Evolutionary conservation across 2,113 vertebrate genomes (phyloP).

Genomic region (Seriola rivoliana): DNA sequence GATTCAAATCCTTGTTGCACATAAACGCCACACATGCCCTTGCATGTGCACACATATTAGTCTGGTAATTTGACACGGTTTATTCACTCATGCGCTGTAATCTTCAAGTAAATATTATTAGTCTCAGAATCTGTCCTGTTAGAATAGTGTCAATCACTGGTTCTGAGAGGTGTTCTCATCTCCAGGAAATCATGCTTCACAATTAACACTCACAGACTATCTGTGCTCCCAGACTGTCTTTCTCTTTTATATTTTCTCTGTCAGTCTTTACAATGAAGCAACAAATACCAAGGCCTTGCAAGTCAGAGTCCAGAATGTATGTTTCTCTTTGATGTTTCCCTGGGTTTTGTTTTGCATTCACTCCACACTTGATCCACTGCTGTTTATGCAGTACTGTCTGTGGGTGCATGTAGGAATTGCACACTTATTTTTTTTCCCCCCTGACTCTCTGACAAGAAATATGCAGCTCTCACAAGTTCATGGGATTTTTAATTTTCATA

Average conservation of each 20-base stretch:
- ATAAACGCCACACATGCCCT: neutral
- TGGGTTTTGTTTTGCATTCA: slow-evolving; percentile 1
- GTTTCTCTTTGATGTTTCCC: slow-evolving; percentile 2
- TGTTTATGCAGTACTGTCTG: slow-evolving; percentile 9
- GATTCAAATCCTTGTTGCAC: neutral
- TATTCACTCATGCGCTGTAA: neutral
- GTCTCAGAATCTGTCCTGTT: slow-evolving; percentile 7
- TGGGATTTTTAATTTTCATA: slow-evolving; percentile 58
- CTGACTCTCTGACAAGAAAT: slow-evolving; percentile 41
- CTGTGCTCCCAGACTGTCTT: neutral
- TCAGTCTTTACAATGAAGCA: neutral
- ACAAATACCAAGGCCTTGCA: neutral
- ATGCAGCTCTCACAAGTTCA: slow-evolving; percentile 45
- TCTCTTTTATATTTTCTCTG: neutral
- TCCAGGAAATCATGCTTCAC: neutral
- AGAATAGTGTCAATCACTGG: neutral
- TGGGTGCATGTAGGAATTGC: slow-evolving; percentile 1
- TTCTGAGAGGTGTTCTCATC: neutral
- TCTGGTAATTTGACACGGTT: slow-evolving; percentile 1
- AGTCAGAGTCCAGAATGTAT: neutral
- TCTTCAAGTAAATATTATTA: slow-evolving; percentile 29
- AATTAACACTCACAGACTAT: neutral
- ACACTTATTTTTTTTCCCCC: neutral
- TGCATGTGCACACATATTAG: neutral
- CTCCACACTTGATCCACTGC: neutral